Conservation (phyloP, 1,140 invertebrate species). For the Trichoplusia ni region DNA sequence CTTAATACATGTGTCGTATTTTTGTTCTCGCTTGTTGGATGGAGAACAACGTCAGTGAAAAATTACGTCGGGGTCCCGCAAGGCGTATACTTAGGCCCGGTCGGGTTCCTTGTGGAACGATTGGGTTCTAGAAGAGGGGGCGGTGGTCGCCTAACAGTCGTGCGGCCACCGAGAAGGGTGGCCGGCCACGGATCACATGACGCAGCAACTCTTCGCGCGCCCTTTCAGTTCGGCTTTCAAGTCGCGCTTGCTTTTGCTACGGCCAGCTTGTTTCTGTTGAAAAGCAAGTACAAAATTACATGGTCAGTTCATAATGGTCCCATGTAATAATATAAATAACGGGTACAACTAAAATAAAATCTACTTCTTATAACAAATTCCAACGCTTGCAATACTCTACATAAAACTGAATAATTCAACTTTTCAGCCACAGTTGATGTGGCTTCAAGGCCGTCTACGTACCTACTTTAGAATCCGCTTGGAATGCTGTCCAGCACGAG, state of each 20-base stretch:
- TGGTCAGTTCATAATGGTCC: too few relatives aligned
- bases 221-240: constrained; percentile 82
- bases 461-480: constrained; percentile 22
- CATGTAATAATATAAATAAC: too few relatives aligned
- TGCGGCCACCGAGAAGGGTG: constrained; percentile 79
- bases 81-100: constrained; percentile 50
- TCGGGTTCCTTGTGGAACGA: constrained; percentile 41
- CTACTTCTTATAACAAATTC: too few relatives aligned
- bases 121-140: constrained; percentile 44
- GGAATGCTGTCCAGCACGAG: constrained; percentile 18
- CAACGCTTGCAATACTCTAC: too few relatives aligned
- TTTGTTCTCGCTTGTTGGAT: constrained; percentile 8
- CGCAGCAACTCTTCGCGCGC: constrained; percentile 81
- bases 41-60: constrained; percentile 2
- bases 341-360: too few relatives aligned
- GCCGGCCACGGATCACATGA: constrained; percentile 83
- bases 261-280: constrained; percentile 73
- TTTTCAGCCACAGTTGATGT: not conserved
- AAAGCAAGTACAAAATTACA: constrained; percentile 19
- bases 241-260: constrained; percentile 82
- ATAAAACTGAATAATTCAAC: too few relatives aligned
- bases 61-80: constrained; percentile 45
- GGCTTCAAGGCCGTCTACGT: not conserved
- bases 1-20: constrained; percentile 10
- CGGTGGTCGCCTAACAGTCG: constrained; percentile 74